phyloP scores from a whole-genome alignment of 37 sponge, comb jelly and placozoan genomes.

The Amphimedon queenslandica region DNA sequence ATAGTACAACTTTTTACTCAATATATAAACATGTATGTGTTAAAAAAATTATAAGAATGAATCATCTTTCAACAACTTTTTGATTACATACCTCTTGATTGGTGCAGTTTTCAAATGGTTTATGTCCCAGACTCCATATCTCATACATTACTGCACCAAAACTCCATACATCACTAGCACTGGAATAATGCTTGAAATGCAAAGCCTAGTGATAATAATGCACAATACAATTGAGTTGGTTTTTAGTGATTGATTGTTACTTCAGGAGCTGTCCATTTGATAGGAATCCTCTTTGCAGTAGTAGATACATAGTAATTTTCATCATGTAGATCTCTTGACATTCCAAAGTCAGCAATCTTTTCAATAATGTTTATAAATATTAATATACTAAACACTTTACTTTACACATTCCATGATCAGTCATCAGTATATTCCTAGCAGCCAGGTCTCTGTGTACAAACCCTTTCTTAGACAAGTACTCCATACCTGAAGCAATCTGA shows the following conservation, averaged over 20 bases:
- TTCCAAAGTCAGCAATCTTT: conserved; percentile 66
- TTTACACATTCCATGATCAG: conserved; percentile 56
- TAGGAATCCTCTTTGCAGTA: too few relatives aligned
- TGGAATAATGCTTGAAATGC: too few relatives aligned
- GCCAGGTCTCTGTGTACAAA: conserved; percentile 74
- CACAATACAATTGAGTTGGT: too few relatives aligned
- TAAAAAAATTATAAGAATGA: too few relatives aligned
- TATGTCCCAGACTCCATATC: conserved; percentile 35
- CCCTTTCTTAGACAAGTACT: conserved; percentile 44
- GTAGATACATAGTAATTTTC: conserved; percentile 37
- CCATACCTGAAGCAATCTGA: conserved; percentile 61
- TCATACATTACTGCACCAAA: conserved; percentile 21
- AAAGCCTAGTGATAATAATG: too few relatives aligned
- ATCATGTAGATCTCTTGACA: conserved; percentile 38
- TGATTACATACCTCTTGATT: conserved; percentile 3
- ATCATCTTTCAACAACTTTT: too few relatives aligned
- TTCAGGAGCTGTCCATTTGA: too few relatives aligned
- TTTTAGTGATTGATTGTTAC: too few relatives aligned
- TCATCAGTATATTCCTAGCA: conserved; percentile 60
- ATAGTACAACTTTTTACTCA: too few relatives aligned
- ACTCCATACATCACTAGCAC: conserved; percentile 34
- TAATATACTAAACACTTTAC: background rate
- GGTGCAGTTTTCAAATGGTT: conserved; percentile 13
- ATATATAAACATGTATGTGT: too few relatives aligned
- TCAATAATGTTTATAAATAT: background rate